Evolutionary conservation across 2,888 invertebrate genomes (phyloP), one percentile per base, ranked within the genome.

Genomic region (Epirrita christyi): DNA sequence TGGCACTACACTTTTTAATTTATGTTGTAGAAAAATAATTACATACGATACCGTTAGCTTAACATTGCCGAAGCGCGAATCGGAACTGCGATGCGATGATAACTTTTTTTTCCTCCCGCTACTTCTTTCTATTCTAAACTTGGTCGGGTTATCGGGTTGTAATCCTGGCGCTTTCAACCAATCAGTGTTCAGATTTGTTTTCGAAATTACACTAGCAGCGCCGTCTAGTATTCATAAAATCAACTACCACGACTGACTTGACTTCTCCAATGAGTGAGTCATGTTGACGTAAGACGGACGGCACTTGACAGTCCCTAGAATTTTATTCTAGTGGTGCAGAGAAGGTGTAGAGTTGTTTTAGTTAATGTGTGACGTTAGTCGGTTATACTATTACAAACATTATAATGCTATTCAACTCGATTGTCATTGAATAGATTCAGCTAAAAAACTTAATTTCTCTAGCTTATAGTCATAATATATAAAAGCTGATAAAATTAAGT

Each of bases 141-240:
- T 80, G 75, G 86, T 68, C 76, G 88, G 69, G 58, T 85, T 75
- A 80, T 68, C 76, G 88, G 69, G 58, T 85, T 75, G 80, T 82
- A 80, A 56, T 68, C 68, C 71, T 72, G 69, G 66, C 66, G 60
- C 58, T 50, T 61, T 67, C 63, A 70, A 76, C 85, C 84, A 85
- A 86, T 85, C 81, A 77, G 67, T 66, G 61, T 65, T 66, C 55
- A 59, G 59, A 60, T 61, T 55, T 59, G 54, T 61, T 59, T 61
- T 40, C 14, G 49, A 75, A 72, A 69, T 55, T 55, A 27, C 32
- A 64, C 69, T 7, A n/a, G 21, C 62, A 61, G 40, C 64, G 78
- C 76, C 81, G 82, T 78, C 83, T 83, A 47, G 63, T 66, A 38
- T 14, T 28, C 1, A 10, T 29, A 27, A 6, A 13, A 37, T 0